phyloP scores from a whole-genome alignment of 2,888 invertebrate genomes.

The Galeopsomyia nigrocyanea region DNA sequence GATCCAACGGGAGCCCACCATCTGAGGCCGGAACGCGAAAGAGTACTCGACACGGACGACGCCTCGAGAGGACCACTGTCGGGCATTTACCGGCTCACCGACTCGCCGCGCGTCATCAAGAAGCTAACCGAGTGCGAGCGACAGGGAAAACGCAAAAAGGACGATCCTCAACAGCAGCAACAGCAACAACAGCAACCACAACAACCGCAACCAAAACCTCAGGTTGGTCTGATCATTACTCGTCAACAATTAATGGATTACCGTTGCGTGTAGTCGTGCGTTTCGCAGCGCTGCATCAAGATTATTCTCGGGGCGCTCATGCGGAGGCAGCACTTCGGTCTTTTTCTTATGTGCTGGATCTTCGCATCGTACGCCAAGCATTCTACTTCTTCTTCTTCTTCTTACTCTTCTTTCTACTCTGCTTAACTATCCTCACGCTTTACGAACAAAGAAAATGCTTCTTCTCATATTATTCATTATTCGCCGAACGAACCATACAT shows the following conservation, averaged over 20 bases:
- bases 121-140: constrained; percentile 85
- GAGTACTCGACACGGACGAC: constrained; percentile 89
- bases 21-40: constrained; percentile 66
- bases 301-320: constrained; percentile 31
- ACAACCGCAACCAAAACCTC: constrained; percentile 67
- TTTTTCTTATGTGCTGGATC: constrained; percentile 47
- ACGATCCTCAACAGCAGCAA: constrained; percentile 71
- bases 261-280: background rate
- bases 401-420: background rate
- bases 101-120: constrained; percentile 91
- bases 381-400: constrained; percentile 3
- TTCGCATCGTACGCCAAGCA: constrained; percentile 40
- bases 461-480: too few relatives aligned
- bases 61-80: constrained; percentile 88
- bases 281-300: constrained; percentile 27
- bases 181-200: constrained; percentile 47
- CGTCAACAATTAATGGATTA: background rate
- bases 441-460: too few relatives aligned
- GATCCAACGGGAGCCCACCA: constrained; percentile 60
- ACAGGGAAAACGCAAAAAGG: constrained; percentile 81
- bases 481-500: too few relatives aligned
- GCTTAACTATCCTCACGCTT: too few relatives aligned
- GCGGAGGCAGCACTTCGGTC: constrained; percentile 37
- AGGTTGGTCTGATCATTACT: constrained; percentile 57
- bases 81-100: constrained; percentile 88